A percentile compares a stretch with the other conserved stretches of the same genome.
phyloP scores from a whole-genome alignment of 2,797 vertebrate genomes.

The Crenichthys baileyi region DNA sequence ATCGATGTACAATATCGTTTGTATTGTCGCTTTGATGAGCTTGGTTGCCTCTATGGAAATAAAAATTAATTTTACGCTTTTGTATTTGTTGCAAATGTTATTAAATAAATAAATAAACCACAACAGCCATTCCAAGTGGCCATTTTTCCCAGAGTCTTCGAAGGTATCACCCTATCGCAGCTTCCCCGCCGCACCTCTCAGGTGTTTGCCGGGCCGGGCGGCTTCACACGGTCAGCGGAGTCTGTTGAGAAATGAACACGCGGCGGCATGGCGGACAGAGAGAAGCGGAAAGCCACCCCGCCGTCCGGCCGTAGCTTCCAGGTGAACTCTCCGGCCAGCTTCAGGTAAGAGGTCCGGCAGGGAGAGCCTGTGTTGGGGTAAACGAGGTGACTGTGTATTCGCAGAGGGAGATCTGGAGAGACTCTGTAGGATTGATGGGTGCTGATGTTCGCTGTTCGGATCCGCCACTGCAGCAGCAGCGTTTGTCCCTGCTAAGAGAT shows the following conservation, averaged over 20 bases:
- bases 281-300: conserved; percentile 80
- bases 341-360: conserved; percentile 60
- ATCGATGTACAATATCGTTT: too few species aligned
- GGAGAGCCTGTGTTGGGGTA: background rate
- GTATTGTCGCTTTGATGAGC: background rate
- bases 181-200: conserved; percentile 48
- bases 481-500: background rate
- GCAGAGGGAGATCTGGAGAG: background rate
- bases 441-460: conserved; percentile 23
- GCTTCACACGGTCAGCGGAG: conserved; percentile 27
- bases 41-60: background rate
- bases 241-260: conserved; percentile 60
- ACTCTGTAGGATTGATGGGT: conserved; percentile 17
- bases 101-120: background rate
- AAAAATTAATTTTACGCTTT: background rate
- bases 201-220: conserved; percentile 49
- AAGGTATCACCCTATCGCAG: conserved; percentile 56
- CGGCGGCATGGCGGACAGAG: conserved; percentile 88
- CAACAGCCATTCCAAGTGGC: conserved; percentile 27
- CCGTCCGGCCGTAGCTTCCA: conserved; percentile 65
- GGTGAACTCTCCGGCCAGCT: conserved; percentile 62
- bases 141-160: conserved; percentile 25
- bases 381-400: background rate
- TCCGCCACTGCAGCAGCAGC: conserved; percentile 9
- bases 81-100: background rate